A percentile compares a stretch with the other conserved stretches of the same genome.
Conservation (phyloP, 1,140 invertebrate genomes). For the Leptinotarsa undecemlineata region DNA sequence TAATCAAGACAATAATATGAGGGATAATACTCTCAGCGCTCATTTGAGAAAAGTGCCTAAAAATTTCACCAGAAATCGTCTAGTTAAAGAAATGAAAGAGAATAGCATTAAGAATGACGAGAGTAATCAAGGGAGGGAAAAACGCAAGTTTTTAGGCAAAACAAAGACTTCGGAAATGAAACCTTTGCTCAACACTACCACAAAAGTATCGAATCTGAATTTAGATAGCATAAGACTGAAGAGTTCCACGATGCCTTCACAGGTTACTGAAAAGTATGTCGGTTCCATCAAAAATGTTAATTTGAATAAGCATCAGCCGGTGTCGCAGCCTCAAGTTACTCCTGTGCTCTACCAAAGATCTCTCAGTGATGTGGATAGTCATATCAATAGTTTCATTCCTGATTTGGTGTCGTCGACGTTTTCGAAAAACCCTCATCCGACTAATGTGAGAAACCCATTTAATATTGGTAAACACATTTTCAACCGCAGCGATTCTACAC, state of each 20-base stretch:
- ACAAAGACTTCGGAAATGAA: slow-evolving; percentile 33
- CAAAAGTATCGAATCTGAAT: slow-evolving; percentile 39
- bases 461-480: slow-evolving; percentile 20
- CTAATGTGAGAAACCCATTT: slow-evolving; percentile 18
- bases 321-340: background rate
- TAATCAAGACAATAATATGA: slow-evolving; percentile 36
- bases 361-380: slow-evolving; percentile 15
- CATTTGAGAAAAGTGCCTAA: slow-evolving; percentile 49
- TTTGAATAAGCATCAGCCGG: background rate
- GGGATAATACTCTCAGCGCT: slow-evolving; percentile 38
- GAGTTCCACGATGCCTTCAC: slow-evolving; percentile 36
- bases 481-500: background rate
- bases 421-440: slow-evolving; percentile 9
- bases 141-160: slow-evolving; percentile 34
- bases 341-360: slow-evolving; percentile 6
- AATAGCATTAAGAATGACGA: slow-evolving; percentile 12
- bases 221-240: slow-evolving; percentile 39
- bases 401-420: slow-evolving; percentile 46
- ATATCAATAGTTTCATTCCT: slow-evolving; percentile 29
- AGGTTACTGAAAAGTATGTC: slow-evolving; percentile 49
- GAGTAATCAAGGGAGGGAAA: slow-evolving; percentile 28
- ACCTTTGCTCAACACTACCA: slow-evolving; percentile 17
- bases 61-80: slow-evolving; percentile 51
- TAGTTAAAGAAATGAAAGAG: slow-evolving; percentile 37
- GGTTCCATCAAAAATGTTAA: slow-evolving; percentile 30